Percentiles rank a stretch among this genome's conserved stretches.
phyloP scores from a whole-genome alignment of 2,888 invertebrate genomes.

The Gymnosoma rotundatum region DNA sequence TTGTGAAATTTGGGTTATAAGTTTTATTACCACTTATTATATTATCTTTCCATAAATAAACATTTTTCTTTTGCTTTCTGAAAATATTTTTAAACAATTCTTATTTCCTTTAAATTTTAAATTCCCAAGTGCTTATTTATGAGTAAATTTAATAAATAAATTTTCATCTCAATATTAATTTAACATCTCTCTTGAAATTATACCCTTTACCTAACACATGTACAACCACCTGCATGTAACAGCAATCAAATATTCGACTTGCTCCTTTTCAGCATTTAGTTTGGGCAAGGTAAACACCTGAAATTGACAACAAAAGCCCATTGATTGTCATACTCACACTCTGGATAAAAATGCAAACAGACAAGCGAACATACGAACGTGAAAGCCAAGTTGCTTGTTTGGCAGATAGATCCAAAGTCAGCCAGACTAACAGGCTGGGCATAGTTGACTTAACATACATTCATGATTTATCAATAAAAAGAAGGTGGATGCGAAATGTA shows the following conservation, averaged over 20 bases:
- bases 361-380: background rate
- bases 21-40: too few relatives aligned
- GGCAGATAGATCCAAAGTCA: slow-evolving; percentile 24
- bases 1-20: too few relatives aligned
- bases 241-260: slow-evolving; percentile 26
- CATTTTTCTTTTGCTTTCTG: too few relatives aligned
- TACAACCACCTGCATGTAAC: background rate
- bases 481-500: slow-evolving; percentile 11
- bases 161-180: background rate
- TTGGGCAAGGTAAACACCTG: slow-evolving; percentile 68
- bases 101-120: too few relatives aligned
- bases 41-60: too few relatives aligned
- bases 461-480: slow-evolving; percentile 21
- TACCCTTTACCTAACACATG: slow-evolving; percentile 12
- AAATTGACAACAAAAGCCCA: slow-evolving; percentile 72
- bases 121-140: too few relatives aligned
- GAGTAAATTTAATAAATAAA: too few relatives aligned
- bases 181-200: background rate
- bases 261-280: slow-evolving; percentile 26
- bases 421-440: slow-evolving; percentile 17
- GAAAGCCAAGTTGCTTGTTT: slow-evolving; percentile 15
- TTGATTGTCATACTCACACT: slow-evolving; percentile 67
- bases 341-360: slow-evolving; percentile 1
- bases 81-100: too few relatives aligned
- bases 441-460: slow-evolving; percentile 39